Percentiles rank a stretch among this genome's conserved stretches.
Evolutionary conservation across 2,113 vertebrate species (phyloP).

Genomic region (Apodemus sylvaticus): DNA sequence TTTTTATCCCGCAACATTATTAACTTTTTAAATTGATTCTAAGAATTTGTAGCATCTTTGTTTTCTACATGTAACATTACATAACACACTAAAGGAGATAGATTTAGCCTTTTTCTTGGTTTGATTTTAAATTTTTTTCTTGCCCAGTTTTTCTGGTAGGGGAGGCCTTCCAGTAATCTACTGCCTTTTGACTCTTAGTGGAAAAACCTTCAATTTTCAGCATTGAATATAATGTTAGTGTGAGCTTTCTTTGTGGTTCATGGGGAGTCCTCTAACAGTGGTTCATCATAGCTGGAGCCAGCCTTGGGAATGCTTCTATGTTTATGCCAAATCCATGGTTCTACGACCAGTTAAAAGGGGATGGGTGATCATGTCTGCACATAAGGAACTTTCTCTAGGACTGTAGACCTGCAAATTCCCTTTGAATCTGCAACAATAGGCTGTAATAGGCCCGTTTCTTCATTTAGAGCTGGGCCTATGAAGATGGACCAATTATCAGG

Average conservation of each 20-base stretch:
- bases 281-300: not conserved
- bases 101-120: not conserved
- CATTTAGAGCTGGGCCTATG: not conserved
- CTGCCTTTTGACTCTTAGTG: not conserved
- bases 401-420: not conserved
- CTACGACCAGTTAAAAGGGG: not conserved
- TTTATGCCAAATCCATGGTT: not conserved
- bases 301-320: not conserved
- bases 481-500: not conserved
- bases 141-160: not conserved
- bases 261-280: not conserved
- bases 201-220: not conserved
- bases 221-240: not conserved
- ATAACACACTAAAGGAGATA: not conserved
- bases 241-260: not conserved
- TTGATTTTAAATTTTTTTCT: not conserved
- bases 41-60: not conserved
- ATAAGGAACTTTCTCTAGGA: not conserved
- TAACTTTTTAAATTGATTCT: not conserved
- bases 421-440: not conserved
- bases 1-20: not conserved
- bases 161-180: too few relatives aligned
- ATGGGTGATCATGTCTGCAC: not conserved
- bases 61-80: not conserved
- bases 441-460: fast-evolving